These are phyloP conservation scores for Slavum lentiscoides DNA, from an alignment of 2,888 invertebrate genomes.

Conservation along the genomic window DNA sequence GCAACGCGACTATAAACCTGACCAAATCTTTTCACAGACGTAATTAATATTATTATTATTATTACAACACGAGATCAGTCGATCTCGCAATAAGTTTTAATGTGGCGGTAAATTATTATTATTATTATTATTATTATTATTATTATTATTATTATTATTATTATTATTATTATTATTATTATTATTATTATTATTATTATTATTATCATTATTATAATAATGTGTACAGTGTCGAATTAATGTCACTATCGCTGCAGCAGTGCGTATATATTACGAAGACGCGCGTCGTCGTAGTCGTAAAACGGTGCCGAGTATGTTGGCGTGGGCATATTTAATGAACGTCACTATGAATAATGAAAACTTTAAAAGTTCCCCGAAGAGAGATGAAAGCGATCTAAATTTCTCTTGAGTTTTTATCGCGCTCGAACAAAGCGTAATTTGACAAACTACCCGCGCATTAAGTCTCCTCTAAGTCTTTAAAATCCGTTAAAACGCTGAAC, in stretches of 20 bases:
- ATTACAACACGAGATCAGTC: neutral
- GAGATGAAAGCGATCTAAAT: slow-evolving; percentile 40
- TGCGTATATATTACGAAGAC: neutral
- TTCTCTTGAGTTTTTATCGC: slow-evolving; percentile 16
- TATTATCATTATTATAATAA: neutral
- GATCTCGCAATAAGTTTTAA: slow-evolving; percentile 9
- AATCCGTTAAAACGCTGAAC: slow-evolving; percentile 29
- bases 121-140: no score
- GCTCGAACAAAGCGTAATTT: slow-evolving; percentile 25
- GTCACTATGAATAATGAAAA: slow-evolving; percentile 38
- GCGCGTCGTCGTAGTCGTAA: neutral
- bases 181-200: neutral
- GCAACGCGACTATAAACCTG: no score
- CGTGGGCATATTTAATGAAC: slow-evolving; percentile 26
- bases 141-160: no score
- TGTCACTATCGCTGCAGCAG: neutral
- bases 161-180: no score
- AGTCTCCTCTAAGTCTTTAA: slow-evolving; percentile 26
- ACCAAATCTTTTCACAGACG: no score
- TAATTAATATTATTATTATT: slow-evolving; percentile 1
- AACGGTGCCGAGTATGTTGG: slow-evolving; percentile 3
- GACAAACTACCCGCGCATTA: slow-evolving; percentile 27
- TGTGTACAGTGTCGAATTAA: neutral
- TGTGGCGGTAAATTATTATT: no score
- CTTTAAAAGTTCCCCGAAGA: slow-evolving; percentile 23